phyloP scores from a whole-genome alignment of 2,113 vertebrate genomes.

The Notechis scutatus region DNA sequence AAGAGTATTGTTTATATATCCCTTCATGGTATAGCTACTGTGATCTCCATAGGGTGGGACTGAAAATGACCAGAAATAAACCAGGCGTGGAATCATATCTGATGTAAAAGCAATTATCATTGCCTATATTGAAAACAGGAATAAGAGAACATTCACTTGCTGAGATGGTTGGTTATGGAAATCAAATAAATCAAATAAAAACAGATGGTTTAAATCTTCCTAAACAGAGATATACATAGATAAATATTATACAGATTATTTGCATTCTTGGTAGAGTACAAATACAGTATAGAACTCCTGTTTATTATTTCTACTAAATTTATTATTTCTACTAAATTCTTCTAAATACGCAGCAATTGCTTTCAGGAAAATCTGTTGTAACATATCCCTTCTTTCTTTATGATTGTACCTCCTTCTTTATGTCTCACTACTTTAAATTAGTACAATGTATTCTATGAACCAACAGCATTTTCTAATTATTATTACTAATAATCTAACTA shows the following conservation, averaged over 20 bases:
- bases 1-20: constrained; percentile 88
- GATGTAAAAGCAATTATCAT: constrained; percentile 95
- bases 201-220: constrained; percentile 8
- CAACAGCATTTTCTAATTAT: not conserved
- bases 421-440: not conserved
- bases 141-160: not conserved
- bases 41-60: constrained; percentile 78
- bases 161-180: constrained; percentile 3
- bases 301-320: not conserved
- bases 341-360: too few species aligned
- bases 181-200: not conserved
- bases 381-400: not conserved
- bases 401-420: not conserved
- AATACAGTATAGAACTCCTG: not conserved
- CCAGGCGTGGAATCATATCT: constrained; percentile 92
- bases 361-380: not conserved
- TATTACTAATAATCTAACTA: not conserved
- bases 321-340: too few species aligned
- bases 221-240: not conserved
- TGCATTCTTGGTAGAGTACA: not conserved
- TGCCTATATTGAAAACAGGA: constrained; percentile 70
- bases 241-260: not conserved
- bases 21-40: constrained; percentile 76
- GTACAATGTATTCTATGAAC: not conserved
- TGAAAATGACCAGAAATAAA: constrained; percentile 95